Conservation (phyloP, 30 jellyfish, hydroid and myxozoan species). For the Phacellophora camtschatica region DNA sequence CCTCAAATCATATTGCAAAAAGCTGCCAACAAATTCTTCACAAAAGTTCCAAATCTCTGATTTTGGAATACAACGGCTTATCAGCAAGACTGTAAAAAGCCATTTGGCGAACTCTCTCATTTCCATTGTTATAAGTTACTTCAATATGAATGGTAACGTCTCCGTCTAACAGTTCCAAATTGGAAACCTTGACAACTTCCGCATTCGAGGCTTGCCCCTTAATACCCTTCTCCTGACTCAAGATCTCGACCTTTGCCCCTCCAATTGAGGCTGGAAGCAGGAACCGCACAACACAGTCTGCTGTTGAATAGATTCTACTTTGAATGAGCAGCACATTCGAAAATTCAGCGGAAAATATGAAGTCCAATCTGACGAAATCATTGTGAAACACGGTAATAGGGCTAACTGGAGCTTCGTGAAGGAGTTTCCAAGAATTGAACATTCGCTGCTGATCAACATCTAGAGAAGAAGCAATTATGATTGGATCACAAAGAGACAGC, state of each 20-base stretch:
- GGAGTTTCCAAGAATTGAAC: constrained; percentile 52
- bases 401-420: constrained; percentile 80
- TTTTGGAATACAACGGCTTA: constrained; percentile 73
- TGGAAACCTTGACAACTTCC: constrained; percentile 72
- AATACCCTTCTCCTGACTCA: constrained; percentile 15
- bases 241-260: constrained; percentile 78
- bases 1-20: too few relatives aligned
- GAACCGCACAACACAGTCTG: constrained; percentile 47
- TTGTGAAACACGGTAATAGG: constrained; percentile 77
- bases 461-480: background rate
- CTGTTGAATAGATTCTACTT: constrained; percentile 40
- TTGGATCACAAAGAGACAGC: constrained; percentile 65
- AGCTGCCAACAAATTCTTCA: too few relatives aligned
- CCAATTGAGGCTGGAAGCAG: constrained; percentile 79
- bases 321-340: constrained; percentile 85
- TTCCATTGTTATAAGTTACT: constrained; percentile 33
- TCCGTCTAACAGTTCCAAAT: constrained; percentile 77
- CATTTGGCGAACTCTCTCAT: constrained; percentile 32
- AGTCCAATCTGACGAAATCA: constrained; percentile 57
- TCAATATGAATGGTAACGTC: constrained; percentile 78
- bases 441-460: background rate
- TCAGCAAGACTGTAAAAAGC: constrained; percentile 61
- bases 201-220: background rate
- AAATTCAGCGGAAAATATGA: constrained; percentile 80
- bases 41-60: constrained; percentile 8